These are phyloP conservation scores for Leptodactylus fallax DNA, from an alignment of 2,797 vertebrate genomes.

Conservation along the genomic window DNA sequence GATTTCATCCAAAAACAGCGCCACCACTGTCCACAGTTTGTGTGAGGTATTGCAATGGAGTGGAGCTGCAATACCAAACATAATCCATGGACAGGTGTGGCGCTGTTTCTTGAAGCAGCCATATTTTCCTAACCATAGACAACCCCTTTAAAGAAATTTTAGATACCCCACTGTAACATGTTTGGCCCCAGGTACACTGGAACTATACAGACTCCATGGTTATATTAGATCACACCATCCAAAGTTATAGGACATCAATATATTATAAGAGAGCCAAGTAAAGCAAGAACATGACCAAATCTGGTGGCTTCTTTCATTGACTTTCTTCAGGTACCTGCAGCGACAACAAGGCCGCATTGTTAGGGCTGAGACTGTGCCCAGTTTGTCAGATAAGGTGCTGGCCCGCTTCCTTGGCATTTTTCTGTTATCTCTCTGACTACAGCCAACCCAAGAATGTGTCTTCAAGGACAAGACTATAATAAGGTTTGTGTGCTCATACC, in stretches of 20 bases:
- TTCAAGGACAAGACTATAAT: slow-evolving; percentile 58
- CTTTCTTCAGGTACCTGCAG: slow-evolving; percentile 29
- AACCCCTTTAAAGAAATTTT: neutral
- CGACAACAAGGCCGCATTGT: slow-evolving; percentile 40
- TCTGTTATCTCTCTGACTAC: slow-evolving; percentile 43
- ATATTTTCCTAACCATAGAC: neutral
- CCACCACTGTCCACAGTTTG: neutral
- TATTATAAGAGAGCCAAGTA: neutral
- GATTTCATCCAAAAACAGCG: neutral
- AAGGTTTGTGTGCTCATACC: slow-evolving; percentile 36
- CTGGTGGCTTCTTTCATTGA: too few species aligned
- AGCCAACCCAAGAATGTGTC: slow-evolving; percentile 27
- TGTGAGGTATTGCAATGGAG: too few species aligned
- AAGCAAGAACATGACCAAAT: neutral
- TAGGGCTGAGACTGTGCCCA: neutral
- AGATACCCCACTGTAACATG: too few species aligned
- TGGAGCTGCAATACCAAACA: neutral
- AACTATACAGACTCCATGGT: too few species aligned
- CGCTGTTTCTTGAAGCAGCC: neutral
- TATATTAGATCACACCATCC: too few species aligned
- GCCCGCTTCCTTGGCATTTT: slow-evolving; percentile 40
- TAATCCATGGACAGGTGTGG: neutral
- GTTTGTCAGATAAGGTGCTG: slow-evolving; percentile 11
- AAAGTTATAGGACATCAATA: too few species aligned
- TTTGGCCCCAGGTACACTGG: too few species aligned